Base-by-base conservation (phyloP, 1,140 invertebrate species). In the Adelges cooleyi region DNA sequence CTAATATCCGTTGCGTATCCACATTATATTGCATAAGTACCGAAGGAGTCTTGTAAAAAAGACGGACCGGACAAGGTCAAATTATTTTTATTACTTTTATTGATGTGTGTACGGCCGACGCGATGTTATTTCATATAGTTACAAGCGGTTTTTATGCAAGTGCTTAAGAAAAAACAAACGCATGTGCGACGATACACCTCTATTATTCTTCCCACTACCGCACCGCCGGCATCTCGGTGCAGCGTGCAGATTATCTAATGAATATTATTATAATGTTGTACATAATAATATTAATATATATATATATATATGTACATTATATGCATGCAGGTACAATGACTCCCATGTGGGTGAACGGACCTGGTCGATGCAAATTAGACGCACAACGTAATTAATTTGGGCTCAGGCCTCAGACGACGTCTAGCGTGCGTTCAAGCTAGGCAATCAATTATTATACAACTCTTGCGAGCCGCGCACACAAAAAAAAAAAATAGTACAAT, bases 261-360 rank as follows among this genome's bases (percentile, higher is more conserved):
- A n/a, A 36, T 53, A 36, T 13, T 42, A 22, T 40, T 56, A 42
- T 25, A 54, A 40, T 38, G 20, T 54, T 40, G 10, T 40, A 17
- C 40, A 44, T 17, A 44, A 38, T 13, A 44, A 44, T 44, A n/a
- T 44, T 11, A 44, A 44, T 15, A 44, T n/a, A 17, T n/a, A n/a
- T 44, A 17, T 1, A 23, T 33, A 59, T 62, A 27, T 18, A 17
- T 18, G 6, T 4, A 15, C 22, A 33, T 22, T 18, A 27, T 27
- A 5, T 17, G 40, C 15, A 44, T 3, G 3, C n/a, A 29, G 38
- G 53, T 20, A 48, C 42, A 62, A 46, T 46, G 54, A 62, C 56
- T 62, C 11, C 11, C 17, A 20, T 46, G 54, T 59, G 40, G 40
- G 54, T 48, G 56, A 48, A 62, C 42, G 56, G 25, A 48, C 56